phyloP scores from a whole-genome alignment of 2,888 invertebrate genomes.

The Cataglyphis cursor region DNA sequence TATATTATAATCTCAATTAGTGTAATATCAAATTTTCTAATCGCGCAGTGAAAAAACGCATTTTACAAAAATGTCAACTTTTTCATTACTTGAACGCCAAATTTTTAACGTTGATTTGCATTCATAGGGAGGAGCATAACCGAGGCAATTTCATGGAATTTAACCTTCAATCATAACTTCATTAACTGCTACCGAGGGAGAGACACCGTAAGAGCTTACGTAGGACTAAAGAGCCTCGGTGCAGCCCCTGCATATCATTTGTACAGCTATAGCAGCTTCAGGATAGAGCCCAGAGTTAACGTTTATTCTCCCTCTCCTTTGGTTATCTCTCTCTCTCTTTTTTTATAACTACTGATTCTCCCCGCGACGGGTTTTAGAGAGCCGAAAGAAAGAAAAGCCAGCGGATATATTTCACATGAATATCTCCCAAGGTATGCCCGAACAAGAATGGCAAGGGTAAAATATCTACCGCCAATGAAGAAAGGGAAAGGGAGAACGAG shows the following conservation, averaged over 20 bases:
- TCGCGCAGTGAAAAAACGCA: not conserved
- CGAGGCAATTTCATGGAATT: conserved; percentile 83
- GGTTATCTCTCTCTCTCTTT: conserved; percentile 14
- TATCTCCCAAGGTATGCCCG: conserved; percentile 41
- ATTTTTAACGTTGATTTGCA: conserved; percentile 73
- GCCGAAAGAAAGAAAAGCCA: conserved; percentile 48
- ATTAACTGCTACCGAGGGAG: conserved; percentile 79
- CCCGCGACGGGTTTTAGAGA: conserved; percentile 51
- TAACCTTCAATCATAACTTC: conserved; percentile 85
- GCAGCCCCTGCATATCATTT: conserved; percentile 76
- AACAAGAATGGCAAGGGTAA: conserved; percentile 37
- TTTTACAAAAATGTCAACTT: not conserved
- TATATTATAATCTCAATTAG: conserved; percentile 27
- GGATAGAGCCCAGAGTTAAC: conserved; percentile 72
- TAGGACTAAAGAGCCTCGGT: conserved; percentile 60
- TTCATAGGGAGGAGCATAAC: conserved; percentile 65
- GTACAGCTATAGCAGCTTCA: conserved; percentile 80
- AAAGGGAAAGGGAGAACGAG: conserved; percentile 46
- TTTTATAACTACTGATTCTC: conserved; percentile 69
- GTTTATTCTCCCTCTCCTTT: conserved; percentile 49
- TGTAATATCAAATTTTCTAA: not conserved
- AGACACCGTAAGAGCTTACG: conserved; percentile 60
- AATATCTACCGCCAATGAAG: conserved; percentile 44
- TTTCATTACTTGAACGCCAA: conserved; percentile 24
- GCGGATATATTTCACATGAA: conserved; percentile 54